Evolutionary conservation across 2,113 vertebrate species (phyloP).

Genomic region (Syngnathus typhle): DNA sequence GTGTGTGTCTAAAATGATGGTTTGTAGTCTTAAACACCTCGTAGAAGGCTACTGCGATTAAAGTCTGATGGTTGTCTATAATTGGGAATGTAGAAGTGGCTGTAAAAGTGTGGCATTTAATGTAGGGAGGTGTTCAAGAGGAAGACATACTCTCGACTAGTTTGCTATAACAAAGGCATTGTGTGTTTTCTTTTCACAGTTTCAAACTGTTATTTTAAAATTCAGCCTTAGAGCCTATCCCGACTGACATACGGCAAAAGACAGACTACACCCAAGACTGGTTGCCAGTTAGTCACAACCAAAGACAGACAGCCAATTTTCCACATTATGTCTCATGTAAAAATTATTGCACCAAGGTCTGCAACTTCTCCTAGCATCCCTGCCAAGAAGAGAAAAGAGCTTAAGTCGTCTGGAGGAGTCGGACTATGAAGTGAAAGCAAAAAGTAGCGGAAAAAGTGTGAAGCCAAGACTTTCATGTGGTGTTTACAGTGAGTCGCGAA

Average conservation of each 20-base stretch:
- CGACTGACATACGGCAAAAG: neutral
- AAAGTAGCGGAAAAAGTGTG: conserved; percentile 29
- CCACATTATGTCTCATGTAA: neutral
- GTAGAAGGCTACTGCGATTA: conserved; percentile 4
- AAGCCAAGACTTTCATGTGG: conserved; percentile 62
- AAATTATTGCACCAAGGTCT: neutral
- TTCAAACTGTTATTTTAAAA: no score
- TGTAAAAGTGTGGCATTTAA: conserved; percentile 4
- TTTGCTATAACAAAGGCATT: neutral
- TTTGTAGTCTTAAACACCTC: conserved; percentile 7
- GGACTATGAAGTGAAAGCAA: conserved; percentile 17
- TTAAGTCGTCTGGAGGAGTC: conserved; percentile 17
- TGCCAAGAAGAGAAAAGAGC: conserved; percentile 16
- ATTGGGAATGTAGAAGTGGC: conserved; percentile 3
- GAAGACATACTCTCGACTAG: neutral
- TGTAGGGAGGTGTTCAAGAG: conserved; percentile 7
- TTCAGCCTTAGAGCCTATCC: neutral
- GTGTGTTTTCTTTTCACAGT: no score
- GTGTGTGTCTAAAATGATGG: conserved; percentile 11
- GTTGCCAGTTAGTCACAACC: neutral
- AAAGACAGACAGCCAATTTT: neutral
- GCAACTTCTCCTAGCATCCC: conserved; percentile 8
- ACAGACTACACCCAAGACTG: neutral
- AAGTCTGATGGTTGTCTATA: neutral
- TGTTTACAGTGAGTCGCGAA: conserved; percentile 58